Conservation (phyloP, 2,797 vertebrate species). For the Austrolebias charrua region DNA sequence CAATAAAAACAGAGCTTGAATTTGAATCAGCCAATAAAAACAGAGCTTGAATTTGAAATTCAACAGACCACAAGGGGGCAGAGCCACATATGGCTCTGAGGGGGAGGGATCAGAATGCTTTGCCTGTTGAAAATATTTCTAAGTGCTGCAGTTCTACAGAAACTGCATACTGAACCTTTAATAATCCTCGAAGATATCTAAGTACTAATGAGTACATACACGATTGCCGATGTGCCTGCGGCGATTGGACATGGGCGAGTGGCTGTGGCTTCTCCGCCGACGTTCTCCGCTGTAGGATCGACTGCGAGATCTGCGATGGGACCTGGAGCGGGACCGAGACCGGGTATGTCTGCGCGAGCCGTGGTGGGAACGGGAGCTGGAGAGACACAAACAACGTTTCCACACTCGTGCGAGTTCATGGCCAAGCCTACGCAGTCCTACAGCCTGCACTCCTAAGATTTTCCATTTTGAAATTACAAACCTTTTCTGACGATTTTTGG, state of each 20-base stretch:
- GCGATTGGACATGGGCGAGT: conserved; percentile 95
- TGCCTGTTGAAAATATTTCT: too few relatives aligned
- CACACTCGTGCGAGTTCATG: neutral
- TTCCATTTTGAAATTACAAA: too few relatives aligned
- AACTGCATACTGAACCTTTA: too few relatives aligned
- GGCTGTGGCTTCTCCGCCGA: conserved; percentile 88
- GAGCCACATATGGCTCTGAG: too few relatives aligned
- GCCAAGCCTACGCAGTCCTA: neutral
- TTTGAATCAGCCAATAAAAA: too few relatives aligned
- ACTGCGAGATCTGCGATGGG: conserved; percentile 85
- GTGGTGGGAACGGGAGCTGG: conserved; percentile 89
- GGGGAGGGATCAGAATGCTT: too few relatives aligned
- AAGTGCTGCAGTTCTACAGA: too few relatives aligned
- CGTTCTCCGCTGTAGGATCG: conserved; percentile 91
- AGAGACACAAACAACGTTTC: neutral
- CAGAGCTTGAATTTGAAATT: too few relatives aligned
- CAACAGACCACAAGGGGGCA: too few relatives aligned
- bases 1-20: too few relatives aligned
- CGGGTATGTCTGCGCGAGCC: conserved; percentile 90
- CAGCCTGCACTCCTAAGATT: neutral
- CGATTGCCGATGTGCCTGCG: conserved; percentile 93
- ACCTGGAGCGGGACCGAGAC: conserved; percentile 89
- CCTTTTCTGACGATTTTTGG: too few relatives aligned
- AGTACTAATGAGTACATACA: conserved; percentile 69
- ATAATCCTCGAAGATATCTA: neutral